Evolutionary conservation across 2,113 vertebrate species (phyloP).

Genomic region (Blennius ocellaris): DNA sequence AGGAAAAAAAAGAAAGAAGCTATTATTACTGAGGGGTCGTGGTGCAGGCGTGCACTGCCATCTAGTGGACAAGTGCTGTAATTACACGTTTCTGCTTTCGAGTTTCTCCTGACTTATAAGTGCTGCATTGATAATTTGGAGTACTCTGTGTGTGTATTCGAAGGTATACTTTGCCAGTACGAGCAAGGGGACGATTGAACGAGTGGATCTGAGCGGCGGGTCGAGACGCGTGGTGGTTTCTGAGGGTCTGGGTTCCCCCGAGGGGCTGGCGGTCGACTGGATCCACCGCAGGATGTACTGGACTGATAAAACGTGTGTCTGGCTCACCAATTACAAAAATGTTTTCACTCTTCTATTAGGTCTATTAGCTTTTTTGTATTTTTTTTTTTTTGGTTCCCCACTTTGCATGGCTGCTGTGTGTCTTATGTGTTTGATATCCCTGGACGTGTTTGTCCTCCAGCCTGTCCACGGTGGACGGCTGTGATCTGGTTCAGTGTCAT

Average conservation of each 20-base stretch:
- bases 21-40: slow-evolving; percentile 2
- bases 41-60: slow-evolving; percentile 23
- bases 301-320: slow-evolving; percentile 90
- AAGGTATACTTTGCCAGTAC: slow-evolving; percentile 92
- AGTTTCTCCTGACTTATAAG: not conserved
- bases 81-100: not conserved
- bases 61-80: slow-evolving; percentile 47
- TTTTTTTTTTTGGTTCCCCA: too few species aligned
- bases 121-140: not conserved
- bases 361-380: too few species aligned
- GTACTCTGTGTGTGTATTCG: not conserved
- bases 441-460: slow-evolving; percentile 75
- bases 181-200: slow-evolving; percentile 87
- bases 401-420: not conserved
- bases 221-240: slow-evolving; percentile 83
- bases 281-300: slow-evolving; percentile 91
- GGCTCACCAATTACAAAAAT: too few species aligned
- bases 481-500: slow-evolving; percentile 84
- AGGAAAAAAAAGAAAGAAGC: too few species aligned
- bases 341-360: too few species aligned
- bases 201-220: slow-evolving; percentile 86
- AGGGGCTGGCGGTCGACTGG: slow-evolving; percentile 92
- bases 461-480: slow-evolving; percentile 84
- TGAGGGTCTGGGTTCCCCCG: slow-evolving; percentile 79
- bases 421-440: not conserved